Conservation (phyloP, 2,888 invertebrate genomes). For the Habroteleia sp. region DNA sequence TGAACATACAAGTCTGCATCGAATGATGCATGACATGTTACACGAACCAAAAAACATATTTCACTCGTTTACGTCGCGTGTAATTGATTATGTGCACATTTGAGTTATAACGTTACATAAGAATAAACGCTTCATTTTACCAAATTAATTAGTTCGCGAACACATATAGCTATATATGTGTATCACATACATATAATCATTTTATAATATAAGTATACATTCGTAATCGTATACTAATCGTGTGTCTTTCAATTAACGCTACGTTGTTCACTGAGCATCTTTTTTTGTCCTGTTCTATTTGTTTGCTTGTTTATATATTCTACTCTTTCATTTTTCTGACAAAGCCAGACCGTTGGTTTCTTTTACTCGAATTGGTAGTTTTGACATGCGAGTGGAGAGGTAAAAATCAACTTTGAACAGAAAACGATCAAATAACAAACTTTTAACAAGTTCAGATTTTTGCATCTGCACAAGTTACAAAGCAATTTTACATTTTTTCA, state of each 20-base stretch:
- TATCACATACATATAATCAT: conserved; percentile 38
- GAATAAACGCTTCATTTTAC: conserved; percentile 45
- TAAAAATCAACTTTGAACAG: no score
- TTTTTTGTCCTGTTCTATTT: conserved; percentile 9
- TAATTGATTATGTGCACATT: conserved; percentile 50
- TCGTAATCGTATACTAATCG: conserved; percentile 59
- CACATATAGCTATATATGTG: no score
- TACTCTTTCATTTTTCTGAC: neutral
- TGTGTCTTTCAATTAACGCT: conserved; percentile 41
- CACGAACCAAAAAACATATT: conserved; percentile 36
- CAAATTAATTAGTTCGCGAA: conserved; percentile 33
- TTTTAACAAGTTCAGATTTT: no score
- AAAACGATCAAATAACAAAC: no score
- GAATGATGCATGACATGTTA: conserved; percentile 36
- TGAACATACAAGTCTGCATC: conserved; percentile 23
- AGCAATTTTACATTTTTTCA: no score
- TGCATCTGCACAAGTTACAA: no score
- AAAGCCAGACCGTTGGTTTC: conserved; percentile 6
- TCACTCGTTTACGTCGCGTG: conserved; percentile 21
- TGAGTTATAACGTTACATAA: conserved; percentile 35
- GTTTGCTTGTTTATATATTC: no score
- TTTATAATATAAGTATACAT: conserved; percentile 59
- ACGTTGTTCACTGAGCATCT: conserved; percentile 53
- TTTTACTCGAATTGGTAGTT: no score
- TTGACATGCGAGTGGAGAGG: no score